phyloP scores from a whole-genome alignment of 2,113 vertebrate genomes.

The Thomomys bottae region DNA sequence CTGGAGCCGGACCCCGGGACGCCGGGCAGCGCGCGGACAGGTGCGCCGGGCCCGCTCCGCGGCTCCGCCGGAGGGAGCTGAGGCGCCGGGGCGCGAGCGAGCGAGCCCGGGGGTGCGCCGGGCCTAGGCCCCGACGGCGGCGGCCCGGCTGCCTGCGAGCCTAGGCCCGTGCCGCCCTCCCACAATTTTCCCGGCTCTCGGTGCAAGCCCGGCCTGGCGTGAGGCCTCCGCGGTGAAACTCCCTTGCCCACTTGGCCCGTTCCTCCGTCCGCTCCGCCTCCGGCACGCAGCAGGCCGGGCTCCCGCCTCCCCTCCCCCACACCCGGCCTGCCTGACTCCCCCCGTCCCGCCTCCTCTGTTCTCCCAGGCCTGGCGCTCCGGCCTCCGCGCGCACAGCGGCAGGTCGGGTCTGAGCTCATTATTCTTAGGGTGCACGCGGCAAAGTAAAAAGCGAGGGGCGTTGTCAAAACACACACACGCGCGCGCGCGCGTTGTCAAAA shows the following conservation, averaged over 20 bases:
- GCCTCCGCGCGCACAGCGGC: no score
- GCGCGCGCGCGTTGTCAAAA: no score
- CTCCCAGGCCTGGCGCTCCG: no score
- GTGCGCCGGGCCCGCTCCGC: constrained; percentile 25
- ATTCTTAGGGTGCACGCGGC: neutral
- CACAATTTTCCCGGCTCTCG: neutral
- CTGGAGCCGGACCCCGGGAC: constrained; percentile 83
- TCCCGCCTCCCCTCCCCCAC: no score
- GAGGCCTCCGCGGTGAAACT: neutral
- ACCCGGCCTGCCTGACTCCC: no score
- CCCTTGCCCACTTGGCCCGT: no score
- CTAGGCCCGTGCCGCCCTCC: no score
- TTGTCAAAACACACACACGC: neutral
- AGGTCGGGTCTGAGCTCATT: neutral
- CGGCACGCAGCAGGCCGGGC: no score
- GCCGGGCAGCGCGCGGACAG: constrained; percentile 75
- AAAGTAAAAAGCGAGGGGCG: neutral
- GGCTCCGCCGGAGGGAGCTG: neutral
- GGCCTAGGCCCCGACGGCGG: no score
- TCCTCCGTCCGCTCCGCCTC: no score
- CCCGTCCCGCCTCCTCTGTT: neutral
- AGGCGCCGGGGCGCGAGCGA: neutral
- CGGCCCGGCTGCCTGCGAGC: neutral
- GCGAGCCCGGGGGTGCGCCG: neutral
- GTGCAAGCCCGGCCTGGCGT: neutral